Conservation (phyloP, 1,140 invertebrate species). For the Nasonia giraulti region DNA sequence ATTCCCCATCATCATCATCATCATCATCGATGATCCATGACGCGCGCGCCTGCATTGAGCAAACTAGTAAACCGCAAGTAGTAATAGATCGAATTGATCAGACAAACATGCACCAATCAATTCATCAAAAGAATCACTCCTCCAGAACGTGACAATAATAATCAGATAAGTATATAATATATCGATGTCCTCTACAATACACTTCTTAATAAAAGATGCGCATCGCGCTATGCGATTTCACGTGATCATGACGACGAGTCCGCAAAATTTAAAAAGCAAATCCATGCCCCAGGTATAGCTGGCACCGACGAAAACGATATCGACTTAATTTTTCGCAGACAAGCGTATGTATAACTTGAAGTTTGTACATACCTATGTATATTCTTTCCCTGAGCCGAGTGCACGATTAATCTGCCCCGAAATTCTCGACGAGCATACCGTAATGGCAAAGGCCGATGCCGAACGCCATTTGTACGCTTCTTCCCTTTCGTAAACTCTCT, state of each 20-base stretch:
- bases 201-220: not conserved
- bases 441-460: too few species aligned
- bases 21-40: not conserved
- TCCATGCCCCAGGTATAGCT: not conserved
- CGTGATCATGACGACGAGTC: not conserved
- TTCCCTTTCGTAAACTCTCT: not conserved
- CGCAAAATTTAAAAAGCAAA: not conserved
- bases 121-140: not conserved
- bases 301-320: not conserved
- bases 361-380: too few species aligned
- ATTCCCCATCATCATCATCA: not conserved
- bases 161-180: too few species aligned
- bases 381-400: too few species aligned
- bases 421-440: too few species aligned
- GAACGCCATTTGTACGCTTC: not conserved
- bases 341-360: not conserved
- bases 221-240: not conserved
- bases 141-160: not conserved
- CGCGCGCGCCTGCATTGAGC: not conserved
- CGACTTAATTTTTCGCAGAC: not conserved
- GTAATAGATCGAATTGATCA: not conserved
- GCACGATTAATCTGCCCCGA: too few species aligned
- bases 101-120: not conserved
- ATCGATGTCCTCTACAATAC: too few species aligned
- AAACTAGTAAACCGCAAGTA: not conserved